These are phyloP conservation scores for Aphodius sticticus DNA, from an alignment of 2,888 invertebrate genomes.

Conservation along the genomic window DNA sequence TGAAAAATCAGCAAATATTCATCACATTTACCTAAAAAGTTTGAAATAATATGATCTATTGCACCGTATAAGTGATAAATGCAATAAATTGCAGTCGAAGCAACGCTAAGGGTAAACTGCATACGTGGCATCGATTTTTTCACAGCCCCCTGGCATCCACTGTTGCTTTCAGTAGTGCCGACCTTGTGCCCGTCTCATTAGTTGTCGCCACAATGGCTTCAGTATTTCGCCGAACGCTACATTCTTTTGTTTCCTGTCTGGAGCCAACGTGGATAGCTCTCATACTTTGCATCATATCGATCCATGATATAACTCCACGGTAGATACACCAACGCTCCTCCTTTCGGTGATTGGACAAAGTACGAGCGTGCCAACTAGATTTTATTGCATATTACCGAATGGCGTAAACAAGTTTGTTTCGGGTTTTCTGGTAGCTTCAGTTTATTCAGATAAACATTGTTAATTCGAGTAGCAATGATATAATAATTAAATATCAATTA, in stretches of 20 bases:
- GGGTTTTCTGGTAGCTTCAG: too few species aligned
- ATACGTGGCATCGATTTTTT: constrained; percentile 17
- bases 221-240: neutral
- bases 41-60: too few species aligned
- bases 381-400: too few species aligned
- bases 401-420: too few species aligned
- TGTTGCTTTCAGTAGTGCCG: constrained; percentile 48
- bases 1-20: too few species aligned
- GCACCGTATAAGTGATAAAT: neutral
- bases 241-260: neutral
- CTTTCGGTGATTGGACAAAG: neutral
- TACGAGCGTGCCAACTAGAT: too few species aligned
- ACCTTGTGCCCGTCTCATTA: constrained; percentile 43
- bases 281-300: neutral
- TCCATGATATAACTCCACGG: neutral
- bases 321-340: neutral
- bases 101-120: neutral
- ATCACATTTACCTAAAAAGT: too few species aligned
- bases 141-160: constrained; percentile 37
- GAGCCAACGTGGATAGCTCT: neutral
- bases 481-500: too few species aligned
- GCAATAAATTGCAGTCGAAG: neutral
- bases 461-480: too few species aligned
- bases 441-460: too few species aligned
- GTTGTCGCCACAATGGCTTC: constrained; percentile 9